phyloP scores from a whole-genome alignment of 2,113 vertebrate genomes.

The Grantiella picta region DNA sequence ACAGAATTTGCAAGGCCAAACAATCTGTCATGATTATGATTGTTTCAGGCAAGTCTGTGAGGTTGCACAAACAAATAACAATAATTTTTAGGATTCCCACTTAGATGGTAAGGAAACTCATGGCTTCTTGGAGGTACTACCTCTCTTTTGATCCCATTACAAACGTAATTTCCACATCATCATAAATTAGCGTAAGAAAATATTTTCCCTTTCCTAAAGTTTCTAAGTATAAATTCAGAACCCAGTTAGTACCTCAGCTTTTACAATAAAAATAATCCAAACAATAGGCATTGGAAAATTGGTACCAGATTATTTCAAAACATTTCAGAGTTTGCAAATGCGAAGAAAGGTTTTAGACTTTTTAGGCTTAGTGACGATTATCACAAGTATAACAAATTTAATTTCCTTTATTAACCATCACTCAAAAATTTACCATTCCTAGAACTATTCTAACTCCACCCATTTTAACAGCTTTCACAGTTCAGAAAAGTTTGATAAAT shows the following conservation, averaged over 20 bases:
- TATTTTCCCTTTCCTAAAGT: not conserved
- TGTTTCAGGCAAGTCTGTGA: not conserved
- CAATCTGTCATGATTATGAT: not conserved
- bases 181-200: not conserved
- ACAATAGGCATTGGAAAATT: not conserved
- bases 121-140: not conserved
- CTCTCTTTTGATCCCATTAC: not conserved
- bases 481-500: slow-evolving; percentile 51
- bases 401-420: not conserved
- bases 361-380: not conserved
- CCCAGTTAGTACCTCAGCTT: not conserved
- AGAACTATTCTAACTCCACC: slow-evolving; percentile 41
- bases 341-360: not conserved
- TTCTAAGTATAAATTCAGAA: not conserved
- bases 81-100: not conserved
- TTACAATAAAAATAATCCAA: not conserved
- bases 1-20: not conserved
- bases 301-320: not conserved
- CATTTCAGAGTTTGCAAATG: not conserved
- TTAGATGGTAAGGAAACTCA: not conserved
- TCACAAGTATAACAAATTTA: not conserved
- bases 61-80: not conserved
- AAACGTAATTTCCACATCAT: not conserved
- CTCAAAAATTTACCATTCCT: not conserved
- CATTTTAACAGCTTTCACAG: slow-evolving; percentile 56